These are phyloP conservation scores for Diabrotica undecimpunctata DNA, from an alignment of 1,140 invertebrate genomes.

Conservation along the genomic window DNA sequence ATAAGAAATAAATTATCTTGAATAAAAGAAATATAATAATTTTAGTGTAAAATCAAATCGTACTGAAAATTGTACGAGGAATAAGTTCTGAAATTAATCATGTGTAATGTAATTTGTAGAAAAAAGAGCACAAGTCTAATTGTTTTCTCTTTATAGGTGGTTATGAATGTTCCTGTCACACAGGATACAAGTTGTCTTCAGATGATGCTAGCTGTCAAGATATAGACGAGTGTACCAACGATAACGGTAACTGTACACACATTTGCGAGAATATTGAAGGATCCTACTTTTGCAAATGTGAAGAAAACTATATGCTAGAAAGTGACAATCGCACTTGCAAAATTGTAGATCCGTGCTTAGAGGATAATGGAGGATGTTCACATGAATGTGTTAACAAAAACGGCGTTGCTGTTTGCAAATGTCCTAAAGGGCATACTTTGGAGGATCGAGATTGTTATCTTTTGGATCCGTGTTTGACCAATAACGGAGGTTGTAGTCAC, in stretches of 20 bases:
- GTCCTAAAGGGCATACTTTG: constrained; percentile 49
- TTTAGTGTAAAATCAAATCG: no score
- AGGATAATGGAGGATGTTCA: constrained; percentile 63
- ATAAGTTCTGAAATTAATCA: no score
- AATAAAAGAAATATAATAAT: no score
- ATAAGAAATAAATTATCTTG: no score
- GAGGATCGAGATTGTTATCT: constrained; percentile 56
- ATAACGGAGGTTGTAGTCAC: constrained; percentile 57
- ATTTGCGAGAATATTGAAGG: constrained; percentile 65
- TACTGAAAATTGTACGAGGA: no score
- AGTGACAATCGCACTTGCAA: constrained; percentile 41
- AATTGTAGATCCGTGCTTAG: constrained; percentile 48
- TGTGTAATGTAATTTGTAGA: no score
- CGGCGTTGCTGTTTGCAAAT: constrained; percentile 56
- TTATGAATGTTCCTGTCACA: constrained; percentile 60
- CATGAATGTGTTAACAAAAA: constrained; percentile 60
- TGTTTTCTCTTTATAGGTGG: constrained; percentile 40
- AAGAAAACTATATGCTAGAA: constrained; percentile 45
- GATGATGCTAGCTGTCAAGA: constrained; percentile 51
- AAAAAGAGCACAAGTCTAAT: no score
- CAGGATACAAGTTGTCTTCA: constrained; percentile 50
- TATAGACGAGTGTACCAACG: constrained; percentile 64
- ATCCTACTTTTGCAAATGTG: constrained; percentile 57
- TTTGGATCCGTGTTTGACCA: constrained; percentile 51
- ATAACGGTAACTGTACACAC: constrained; percentile 55